Percentiles rank a stretch among this genome's conserved stretches.
These are phyloP conservation scores for Hoplias malabaricus DNA, from an alignment of 2,113 vertebrate genomes.

Conservation along the genomic window DNA sequence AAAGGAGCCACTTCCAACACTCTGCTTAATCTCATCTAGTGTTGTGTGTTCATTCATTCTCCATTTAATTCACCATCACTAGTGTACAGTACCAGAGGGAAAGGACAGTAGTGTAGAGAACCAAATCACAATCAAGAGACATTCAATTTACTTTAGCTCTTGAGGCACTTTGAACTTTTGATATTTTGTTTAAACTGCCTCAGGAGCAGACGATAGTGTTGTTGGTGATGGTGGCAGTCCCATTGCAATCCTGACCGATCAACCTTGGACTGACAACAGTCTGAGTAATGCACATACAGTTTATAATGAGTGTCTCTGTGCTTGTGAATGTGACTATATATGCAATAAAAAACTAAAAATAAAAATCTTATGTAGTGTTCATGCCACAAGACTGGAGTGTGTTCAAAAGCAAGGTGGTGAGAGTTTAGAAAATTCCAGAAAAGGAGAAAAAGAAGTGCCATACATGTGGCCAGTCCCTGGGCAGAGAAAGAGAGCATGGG, in stretches of 20 bases:
- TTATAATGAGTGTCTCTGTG: slow-evolving; percentile 22
- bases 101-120: no score
- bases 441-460: slow-evolving; percentile 50
- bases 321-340: slow-evolving; percentile 30
- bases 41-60: slow-evolving; percentile 27
- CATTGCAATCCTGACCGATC: slow-evolving; percentile 23
- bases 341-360: slow-evolving; percentile 54
- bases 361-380: slow-evolving; percentile 61
- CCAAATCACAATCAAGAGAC: not conserved
- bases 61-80: slow-evolving; percentile 5
- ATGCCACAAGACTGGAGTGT: slow-evolving; percentile 52
- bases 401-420: slow-evolving; percentile 31
- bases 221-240: slow-evolving; percentile 23
- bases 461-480: slow-evolving; percentile 52
- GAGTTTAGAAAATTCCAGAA: slow-evolving; percentile 61
- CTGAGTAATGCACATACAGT: slow-evolving; percentile 17
- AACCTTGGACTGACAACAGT: slow-evolving; percentile 38
- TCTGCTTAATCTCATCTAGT: not conserved
- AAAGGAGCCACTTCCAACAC: not conserved
- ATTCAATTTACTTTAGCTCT: slow-evolving; percentile 19
- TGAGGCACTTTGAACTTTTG: slow-evolving; percentile 47
- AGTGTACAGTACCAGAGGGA: slow-evolving; percentile 17
- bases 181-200: slow-evolving; percentile 34
- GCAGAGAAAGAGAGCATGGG: slow-evolving; percentile 39
- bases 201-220: slow-evolving; percentile 31